A percentile compares a stretch with the other conserved stretches of the same genome.
These are phyloP conservation scores for Nemurella pictetii DNA, from an alignment of 2,888 invertebrate genomes.

Conservation along the genomic window DNA sequence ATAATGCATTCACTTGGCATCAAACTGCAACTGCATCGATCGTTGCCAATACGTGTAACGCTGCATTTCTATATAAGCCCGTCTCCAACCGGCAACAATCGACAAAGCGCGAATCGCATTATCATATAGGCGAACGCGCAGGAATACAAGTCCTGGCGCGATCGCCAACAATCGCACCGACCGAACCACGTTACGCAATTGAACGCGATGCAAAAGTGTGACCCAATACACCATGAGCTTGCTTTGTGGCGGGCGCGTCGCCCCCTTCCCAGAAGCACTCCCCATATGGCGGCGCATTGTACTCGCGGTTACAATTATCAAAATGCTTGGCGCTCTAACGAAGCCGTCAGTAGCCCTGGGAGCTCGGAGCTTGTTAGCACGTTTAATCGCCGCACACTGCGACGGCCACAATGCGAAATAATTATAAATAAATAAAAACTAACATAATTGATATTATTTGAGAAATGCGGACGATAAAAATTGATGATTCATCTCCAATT, in stretches of 20 bases:
- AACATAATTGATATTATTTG: neutral
- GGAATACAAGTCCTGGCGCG: too few relatives aligned
- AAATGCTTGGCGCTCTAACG: neutral
- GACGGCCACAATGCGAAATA: neutral
- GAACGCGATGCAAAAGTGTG: neutral
- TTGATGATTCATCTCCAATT: neutral
- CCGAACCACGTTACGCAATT: neutral
- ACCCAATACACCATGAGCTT: neutral
- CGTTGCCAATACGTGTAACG: neutral
- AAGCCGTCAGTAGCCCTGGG: neutral
- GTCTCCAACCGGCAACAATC: neutral
- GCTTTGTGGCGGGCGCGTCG: too few relatives aligned
- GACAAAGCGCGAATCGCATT: neutral
- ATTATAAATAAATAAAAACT: neutral
- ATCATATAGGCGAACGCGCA: too few relatives aligned
- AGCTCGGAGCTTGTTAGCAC: neutral
- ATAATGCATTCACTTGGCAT: neutral
- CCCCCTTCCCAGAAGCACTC: neutral
- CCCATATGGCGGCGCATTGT: neutral
- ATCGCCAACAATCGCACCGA: neutral
- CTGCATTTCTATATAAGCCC: neutral
- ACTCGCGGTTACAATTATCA: neutral
- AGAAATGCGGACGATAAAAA: neutral
- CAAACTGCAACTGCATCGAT: neutral
- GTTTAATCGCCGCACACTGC: neutral